phyloP scores from a whole-genome alignment of 2,113 vertebrate species.

The Geothlypis trichas region DNA sequence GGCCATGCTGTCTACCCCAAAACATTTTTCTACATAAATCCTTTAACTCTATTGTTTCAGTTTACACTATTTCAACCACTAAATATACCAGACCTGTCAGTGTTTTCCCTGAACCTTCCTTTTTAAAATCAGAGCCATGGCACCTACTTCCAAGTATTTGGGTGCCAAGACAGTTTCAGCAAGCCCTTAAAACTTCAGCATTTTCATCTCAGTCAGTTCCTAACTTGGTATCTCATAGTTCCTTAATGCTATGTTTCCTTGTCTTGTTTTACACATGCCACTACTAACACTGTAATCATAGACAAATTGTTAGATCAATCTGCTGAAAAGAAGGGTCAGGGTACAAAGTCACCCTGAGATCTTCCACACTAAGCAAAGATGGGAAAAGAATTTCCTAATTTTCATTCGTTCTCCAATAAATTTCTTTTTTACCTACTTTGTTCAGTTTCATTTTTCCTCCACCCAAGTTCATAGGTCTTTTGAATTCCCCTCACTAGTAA shows the following conservation, averaged over 20 bases:
- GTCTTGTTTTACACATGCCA: background rate
- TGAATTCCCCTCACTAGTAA: fast-evolving
- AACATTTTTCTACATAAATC: background rate
- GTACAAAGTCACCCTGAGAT: background rate
- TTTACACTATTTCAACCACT: background rate
- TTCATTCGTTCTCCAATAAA: background rate
- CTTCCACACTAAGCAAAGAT: background rate
- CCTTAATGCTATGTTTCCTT: background rate
- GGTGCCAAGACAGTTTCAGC: background rate
- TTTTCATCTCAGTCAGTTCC: background rate
- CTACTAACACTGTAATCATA: background rate
- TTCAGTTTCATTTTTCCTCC: background rate
- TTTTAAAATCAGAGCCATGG: background rate
- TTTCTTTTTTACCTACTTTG: background rate
- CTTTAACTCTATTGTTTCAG: background rate
- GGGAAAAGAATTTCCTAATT: background rate
- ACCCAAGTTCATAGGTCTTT: background rate
- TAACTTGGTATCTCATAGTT: background rate
- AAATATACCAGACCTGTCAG: background rate
- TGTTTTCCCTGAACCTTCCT: background rate
- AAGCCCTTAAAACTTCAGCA: background rate
- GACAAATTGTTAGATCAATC: background rate
- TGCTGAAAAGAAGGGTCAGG: background rate
- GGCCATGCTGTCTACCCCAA: background rate
- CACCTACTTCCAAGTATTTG: background rate